Percentiles rank a stretch among this genome's conserved stretches.
Conservation (phyloP, 35 echinoderm and acorn worm species). For the Eucidaris tribuloides region DNA sequence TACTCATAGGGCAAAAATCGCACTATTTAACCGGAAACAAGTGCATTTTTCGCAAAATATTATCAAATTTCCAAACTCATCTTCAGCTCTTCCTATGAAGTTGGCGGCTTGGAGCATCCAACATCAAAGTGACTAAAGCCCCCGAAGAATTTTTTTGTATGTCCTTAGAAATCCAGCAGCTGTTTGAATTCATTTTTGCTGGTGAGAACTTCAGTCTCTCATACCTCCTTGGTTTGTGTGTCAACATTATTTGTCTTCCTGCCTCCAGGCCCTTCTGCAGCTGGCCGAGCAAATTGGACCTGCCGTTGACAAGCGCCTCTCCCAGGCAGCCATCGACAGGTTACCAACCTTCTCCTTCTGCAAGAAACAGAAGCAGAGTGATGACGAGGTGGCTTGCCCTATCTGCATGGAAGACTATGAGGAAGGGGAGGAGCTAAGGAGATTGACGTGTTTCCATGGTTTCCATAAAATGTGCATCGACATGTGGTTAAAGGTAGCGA, state of each 20-base stretch:
- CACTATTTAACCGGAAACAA: too few species aligned
- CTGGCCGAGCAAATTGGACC: slow-evolving; percentile 70
- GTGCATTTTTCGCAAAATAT: too few species aligned
- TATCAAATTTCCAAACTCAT: too few species aligned
- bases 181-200: too few species aligned
- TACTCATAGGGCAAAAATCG: too few species aligned
- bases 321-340: slow-evolving; percentile 9
- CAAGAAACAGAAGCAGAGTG: background rate
- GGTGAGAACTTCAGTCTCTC: too few species aligned
- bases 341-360: slow-evolving; percentile 73
- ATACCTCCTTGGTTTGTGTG: too few species aligned
- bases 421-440: slow-evolving; percentile 49
- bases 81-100: too few species aligned
- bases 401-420: slow-evolving; percentile 96
- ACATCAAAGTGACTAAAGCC: too few species aligned
- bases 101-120: too few species aligned
- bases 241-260: background rate
- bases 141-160: background rate
- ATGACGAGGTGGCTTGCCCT: slow-evolving; percentile 59
- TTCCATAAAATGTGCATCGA: slow-evolving; percentile 84
- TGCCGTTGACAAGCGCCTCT: slow-evolving; percentile 63
- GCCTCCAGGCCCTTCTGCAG: slow-evolving; percentile 46
- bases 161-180: too few species aligned
- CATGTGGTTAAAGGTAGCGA: slow-evolving; percentile 81
- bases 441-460: slow-evolving; percentile 86